Conservation (phyloP, 2,113 vertebrate genomes). For the Typhlomys cinereus region DNA sequence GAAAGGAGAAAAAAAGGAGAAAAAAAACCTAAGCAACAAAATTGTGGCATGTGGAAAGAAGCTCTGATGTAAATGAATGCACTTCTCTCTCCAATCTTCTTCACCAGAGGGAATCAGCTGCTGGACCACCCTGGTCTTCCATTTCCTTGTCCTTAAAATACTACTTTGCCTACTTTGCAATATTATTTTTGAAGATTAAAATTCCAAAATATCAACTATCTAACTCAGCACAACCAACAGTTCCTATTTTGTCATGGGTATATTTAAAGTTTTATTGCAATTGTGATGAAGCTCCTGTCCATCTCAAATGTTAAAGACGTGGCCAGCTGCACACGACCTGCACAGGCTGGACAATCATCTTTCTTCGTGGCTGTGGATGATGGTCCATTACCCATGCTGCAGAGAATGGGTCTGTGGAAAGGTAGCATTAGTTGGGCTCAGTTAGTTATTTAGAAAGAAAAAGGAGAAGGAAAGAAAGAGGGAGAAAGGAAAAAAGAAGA, state of each 20-base stretch:
- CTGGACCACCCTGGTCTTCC: not conserved
- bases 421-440: no score
- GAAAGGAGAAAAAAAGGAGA: no score
- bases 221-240: not conserved
- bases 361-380: no score
- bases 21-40: not conserved
- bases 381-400: no score
- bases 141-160: conserved; percentile 22
- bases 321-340: no score
- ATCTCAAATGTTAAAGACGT: not conserved
- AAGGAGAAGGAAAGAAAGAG: no score
- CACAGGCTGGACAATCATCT: no score
- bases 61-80: not conserved
- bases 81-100: not conserved
- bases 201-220: not conserved
- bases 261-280: not conserved
- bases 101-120: not conserved
- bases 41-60: not conserved
- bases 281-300: not conserved
- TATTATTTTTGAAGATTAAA: conserved; percentile 41
- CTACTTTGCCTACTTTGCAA: not conserved
- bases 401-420: no score
- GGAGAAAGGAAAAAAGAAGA: no score
- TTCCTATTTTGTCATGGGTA: not conserved
- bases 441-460: no score